Evolutionary conservation across 2,113 vertebrate species (phyloP).

Genomic region (Alosa alosa): DNA sequence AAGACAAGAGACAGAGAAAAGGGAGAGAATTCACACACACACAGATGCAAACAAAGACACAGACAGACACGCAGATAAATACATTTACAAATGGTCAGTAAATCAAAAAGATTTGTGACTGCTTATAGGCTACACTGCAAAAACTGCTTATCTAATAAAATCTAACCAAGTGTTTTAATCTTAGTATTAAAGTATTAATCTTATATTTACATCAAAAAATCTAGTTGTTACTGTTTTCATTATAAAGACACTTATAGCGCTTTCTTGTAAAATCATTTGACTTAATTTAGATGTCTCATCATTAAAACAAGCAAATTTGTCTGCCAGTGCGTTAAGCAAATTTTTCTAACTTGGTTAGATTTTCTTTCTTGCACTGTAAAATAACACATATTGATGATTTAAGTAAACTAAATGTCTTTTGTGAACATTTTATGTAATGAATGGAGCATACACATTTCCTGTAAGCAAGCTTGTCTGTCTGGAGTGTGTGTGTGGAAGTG

Average conservation of each 20-base stretch:
- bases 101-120: not conserved
- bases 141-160: too few relatives aligned
- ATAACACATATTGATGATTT: not conserved
- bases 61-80: not conserved
- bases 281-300: too few relatives aligned
- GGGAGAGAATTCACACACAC: not conserved
- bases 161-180: too few relatives aligned
- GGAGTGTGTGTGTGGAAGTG: not conserved
- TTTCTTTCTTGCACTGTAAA: too few relatives aligned
- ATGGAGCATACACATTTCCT: not conserved
- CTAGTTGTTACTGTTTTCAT: too few relatives aligned
- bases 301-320: too few relatives aligned
- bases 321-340: too few relatives aligned
- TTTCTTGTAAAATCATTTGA: too few relatives aligned
- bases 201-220: too few relatives aligned
- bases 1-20: constrained; percentile 8
- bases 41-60: not conserved
- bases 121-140: not conserved
- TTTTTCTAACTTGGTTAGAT: too few relatives aligned
- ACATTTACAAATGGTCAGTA: not conserved
- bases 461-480: not conserved
- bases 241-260: too few relatives aligned
- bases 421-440: not conserved
- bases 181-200: too few relatives aligned
- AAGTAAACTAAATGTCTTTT: not conserved